Evolutionary conservation across 1,140 invertebrate genomes (phyloP), one percentile per base, ranked within the genome.

Genomic region (Pantala flavescens): DNA sequence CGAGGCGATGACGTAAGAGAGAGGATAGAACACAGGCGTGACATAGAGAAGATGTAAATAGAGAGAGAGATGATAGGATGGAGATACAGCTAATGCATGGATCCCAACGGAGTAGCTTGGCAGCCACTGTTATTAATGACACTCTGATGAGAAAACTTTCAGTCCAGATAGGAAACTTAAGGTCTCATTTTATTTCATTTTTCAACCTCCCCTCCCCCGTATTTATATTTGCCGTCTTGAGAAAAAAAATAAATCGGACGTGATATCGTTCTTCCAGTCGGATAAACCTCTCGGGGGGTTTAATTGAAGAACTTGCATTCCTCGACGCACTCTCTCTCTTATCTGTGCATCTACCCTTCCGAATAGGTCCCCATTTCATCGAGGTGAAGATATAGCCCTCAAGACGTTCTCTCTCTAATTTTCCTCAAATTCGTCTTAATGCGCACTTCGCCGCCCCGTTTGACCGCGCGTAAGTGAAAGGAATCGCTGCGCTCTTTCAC

Each of bases 71-170:
- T 19, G 49, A 21, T 3, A 63, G 49, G 2, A 21, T 3, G 49
- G 49, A 63, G 49, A 63, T 63, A 63, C 12, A 19, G 49, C 12
- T 63, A 63, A 63, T 63, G 49, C 49, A 63, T 63, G 49, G 49
- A 21, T 16, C 49, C 49, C n/a, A 63, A 9, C 49, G 16, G n/a
- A 63, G 49, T 1, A 12, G 14, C 49, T 63, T 63, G 49, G 49
- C 49, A 63, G 49, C 49, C 12, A 12, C n/a, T 3, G 49, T 63
- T 63, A 63, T 63, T 63, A 63, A 63, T 63, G 49, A 63, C 12
- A 63, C 49, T 21, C 49, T 63, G 49, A 63, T 63, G 49, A 63
- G 49, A 63, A 63, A 63, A 63, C 49, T 63, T 63, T 63, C 16
- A 21, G 49, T 63, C 49, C 49, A 63, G 49, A 63, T 63, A 63